A percentile compares a stretch with the other conserved stretches of the same genome.
These are phyloP conservation scores for Platycheirus rosarum DNA, from an alignment of 2,888 invertebrate species.

Conservation along the genomic window DNA sequence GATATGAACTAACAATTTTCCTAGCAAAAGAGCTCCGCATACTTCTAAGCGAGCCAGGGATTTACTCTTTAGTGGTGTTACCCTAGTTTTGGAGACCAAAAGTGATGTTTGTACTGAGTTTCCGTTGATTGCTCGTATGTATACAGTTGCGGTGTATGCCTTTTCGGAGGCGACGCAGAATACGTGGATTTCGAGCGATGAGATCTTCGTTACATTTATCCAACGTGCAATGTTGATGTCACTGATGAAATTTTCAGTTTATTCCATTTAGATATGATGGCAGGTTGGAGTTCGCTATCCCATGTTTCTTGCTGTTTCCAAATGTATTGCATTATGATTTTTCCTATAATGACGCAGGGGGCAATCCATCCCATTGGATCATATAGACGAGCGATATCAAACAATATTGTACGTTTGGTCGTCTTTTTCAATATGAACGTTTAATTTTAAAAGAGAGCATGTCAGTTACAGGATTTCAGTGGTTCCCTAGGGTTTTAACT, in stretches of 20 bases:
- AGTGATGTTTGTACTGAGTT: neutral
- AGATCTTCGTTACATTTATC: constrained; percentile 7
- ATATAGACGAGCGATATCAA: constrained; percentile 56
- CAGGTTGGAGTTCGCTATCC: constrained; percentile 18
- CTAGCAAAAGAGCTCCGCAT: neutral
- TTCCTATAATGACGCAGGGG: constrained; percentile 53
- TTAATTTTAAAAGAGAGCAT: no score
- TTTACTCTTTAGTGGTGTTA: constrained; percentile 36
- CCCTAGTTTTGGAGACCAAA: constrained; percentile 32
- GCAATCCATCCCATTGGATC: constrained; percentile 68
- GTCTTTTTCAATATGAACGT: neutral
- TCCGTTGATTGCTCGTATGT: constrained; percentile 22
- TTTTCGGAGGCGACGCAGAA: constrained; percentile 59
- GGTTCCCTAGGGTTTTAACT: no score
- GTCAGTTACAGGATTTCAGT: no score
- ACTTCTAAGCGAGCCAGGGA: constrained; percentile 68
- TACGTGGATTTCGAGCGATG: constrained; percentile 43
- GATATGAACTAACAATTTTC: neutral
- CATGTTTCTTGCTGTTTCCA: constrained; percentile 45
- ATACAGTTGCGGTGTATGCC: constrained; percentile 54
- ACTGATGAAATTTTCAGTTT: constrained; percentile 11
- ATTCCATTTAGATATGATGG: constrained; percentile 41
- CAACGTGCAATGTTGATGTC: constrained; percentile 49
- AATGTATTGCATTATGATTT: constrained; percentile 66
- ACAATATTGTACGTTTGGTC: constrained; percentile 39